Conservation (phyloP, 2,888 invertebrate species). For the Ectropis crepuscularia region DNA sequence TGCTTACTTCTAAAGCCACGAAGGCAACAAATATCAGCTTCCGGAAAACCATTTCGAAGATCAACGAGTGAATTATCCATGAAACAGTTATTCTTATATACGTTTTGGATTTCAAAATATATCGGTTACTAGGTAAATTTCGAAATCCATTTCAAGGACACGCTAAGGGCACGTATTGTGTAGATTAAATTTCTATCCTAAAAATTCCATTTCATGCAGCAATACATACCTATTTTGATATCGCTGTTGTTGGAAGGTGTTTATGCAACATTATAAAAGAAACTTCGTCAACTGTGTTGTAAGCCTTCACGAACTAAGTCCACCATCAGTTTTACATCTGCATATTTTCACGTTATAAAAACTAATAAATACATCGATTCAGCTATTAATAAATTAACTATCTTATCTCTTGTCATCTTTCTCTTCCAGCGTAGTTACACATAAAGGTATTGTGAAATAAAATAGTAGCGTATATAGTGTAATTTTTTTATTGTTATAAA, state of each 20-base stretch:
- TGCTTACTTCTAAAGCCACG: slow-evolving; percentile 47
- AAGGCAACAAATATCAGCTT: slow-evolving; percentile 44
- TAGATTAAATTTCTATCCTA: slow-evolving; percentile 30
- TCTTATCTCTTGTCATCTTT: slow-evolving; percentile 21
- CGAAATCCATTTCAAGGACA: slow-evolving; percentile 49
- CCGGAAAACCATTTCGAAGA: slow-evolving; percentile 60
- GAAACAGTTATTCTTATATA: slow-evolving; percentile 60
- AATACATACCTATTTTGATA: slow-evolving; percentile 22
- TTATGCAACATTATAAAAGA: slow-evolving; percentile 12
- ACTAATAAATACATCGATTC: slow-evolving; percentile 17
- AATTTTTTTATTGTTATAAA: background rate
- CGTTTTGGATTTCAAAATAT: slow-evolving; percentile 66
- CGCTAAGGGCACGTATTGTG: slow-evolving; percentile 57
- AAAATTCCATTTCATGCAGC: slow-evolving; percentile 25
- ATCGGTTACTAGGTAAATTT: slow-evolving; percentile 56
- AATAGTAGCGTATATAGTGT: slow-evolving; percentile 3
- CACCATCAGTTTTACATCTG: slow-evolving; percentile 1
- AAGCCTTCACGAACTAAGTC: slow-evolving; percentile 10
- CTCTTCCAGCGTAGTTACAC: background rate
- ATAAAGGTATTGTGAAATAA: slow-evolving; percentile 9
- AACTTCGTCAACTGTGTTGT: slow-evolving; percentile 2
- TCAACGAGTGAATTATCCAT: slow-evolving; percentile 50
- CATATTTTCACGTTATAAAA: slow-evolving; percentile 16
- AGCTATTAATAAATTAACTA: slow-evolving; percentile 28
- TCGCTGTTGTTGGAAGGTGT: slow-evolving; percentile 12